Evolutionary conservation across 1,140 invertebrate species (phyloP).

Genomic region (Drosophila mauritiana): DNA sequence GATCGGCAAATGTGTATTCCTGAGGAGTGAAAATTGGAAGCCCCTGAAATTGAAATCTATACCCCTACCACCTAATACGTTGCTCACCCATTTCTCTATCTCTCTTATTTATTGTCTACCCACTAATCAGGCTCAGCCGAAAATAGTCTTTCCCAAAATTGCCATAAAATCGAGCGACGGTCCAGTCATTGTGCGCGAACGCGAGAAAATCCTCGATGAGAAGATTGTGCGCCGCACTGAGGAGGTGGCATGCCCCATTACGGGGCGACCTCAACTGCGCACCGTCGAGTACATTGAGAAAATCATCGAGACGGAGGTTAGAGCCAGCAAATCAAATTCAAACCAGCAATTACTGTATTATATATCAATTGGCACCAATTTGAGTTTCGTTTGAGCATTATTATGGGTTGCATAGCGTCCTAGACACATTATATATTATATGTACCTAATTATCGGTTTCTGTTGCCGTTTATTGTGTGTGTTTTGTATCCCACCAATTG

Average conservation of each 20-base stretch:
- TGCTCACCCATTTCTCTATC: constrained; percentile 2
- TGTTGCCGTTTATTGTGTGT: constrained; percentile 49
- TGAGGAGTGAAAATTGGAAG: not conserved
- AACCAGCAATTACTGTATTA: constrained; percentile 46
- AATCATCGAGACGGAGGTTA: constrained; percentile 97
- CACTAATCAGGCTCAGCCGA: constrained; percentile 58
- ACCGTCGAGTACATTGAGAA: constrained; percentile 97
- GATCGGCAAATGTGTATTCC: constrained; percentile 4
- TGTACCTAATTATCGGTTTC: constrained; percentile 23
- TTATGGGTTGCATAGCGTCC: constrained; percentile 24
- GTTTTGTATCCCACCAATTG: constrained; percentile 37
- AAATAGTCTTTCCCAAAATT: constrained; percentile 90
- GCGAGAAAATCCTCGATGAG: constrained; percentile 94
- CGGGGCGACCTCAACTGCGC: constrained; percentile 93
- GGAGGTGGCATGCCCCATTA: constrained; percentile 93
- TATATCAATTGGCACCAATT: constrained; percentile 66
- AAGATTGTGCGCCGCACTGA: constrained; percentile 94
- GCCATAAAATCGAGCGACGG: constrained; percentile 92
- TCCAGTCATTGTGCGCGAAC: constrained; percentile 92
- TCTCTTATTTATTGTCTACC: constrained; percentile 23
- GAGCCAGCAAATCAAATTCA: constrained; percentile 44
- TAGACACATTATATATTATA: constrained; percentile 9
- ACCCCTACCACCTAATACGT: constrained; percentile 1
- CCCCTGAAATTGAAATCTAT: not conserved
- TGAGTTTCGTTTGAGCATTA: constrained; percentile 51